phyloP scores from a whole-genome alignment of 2,888 invertebrate genomes.

The Lamproptera curius region DNA sequence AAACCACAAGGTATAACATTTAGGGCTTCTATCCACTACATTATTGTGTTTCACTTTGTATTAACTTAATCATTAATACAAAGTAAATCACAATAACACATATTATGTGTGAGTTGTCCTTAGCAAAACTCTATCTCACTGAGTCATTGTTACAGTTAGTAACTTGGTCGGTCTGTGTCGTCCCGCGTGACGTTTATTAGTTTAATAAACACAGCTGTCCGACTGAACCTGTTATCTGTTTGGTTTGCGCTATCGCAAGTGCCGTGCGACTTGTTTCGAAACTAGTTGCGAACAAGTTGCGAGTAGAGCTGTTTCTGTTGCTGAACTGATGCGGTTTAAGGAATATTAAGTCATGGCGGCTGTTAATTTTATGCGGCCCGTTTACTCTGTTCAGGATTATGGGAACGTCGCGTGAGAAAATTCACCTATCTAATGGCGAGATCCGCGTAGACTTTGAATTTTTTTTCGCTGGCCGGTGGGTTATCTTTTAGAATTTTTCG shows the following conservation, averaged over 20 bases:
- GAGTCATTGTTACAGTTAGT: too few species aligned
- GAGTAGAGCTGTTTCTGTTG: conserved; percentile 5
- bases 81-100: too few species aligned
- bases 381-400: background rate
- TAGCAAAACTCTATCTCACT: too few species aligned
- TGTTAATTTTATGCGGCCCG: conserved; percentile 1
- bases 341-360: conserved; percentile 1
- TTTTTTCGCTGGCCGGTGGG: too few species aligned
- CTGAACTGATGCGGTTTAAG: conserved; percentile 5
- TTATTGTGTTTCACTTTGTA: too few species aligned
- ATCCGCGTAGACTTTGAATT: too few species aligned
- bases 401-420: too few species aligned
- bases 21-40: too few species aligned
- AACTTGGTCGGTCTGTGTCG: conserved; percentile 14
- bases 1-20: too few species aligned
- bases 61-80: too few species aligned
- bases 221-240: conserved; percentile 25
- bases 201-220: conserved; percentile 22
- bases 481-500: background rate
- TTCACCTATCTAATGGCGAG: too few species aligned
- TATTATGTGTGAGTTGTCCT: too few species aligned
- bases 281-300: conserved; percentile 11
- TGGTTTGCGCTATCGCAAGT: conserved; percentile 26
- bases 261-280: conserved; percentile 12
- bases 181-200: conserved; percentile 18